Conservation (phyloP, 2,888 invertebrate species). For the Agonum fuliginosum region DNA sequence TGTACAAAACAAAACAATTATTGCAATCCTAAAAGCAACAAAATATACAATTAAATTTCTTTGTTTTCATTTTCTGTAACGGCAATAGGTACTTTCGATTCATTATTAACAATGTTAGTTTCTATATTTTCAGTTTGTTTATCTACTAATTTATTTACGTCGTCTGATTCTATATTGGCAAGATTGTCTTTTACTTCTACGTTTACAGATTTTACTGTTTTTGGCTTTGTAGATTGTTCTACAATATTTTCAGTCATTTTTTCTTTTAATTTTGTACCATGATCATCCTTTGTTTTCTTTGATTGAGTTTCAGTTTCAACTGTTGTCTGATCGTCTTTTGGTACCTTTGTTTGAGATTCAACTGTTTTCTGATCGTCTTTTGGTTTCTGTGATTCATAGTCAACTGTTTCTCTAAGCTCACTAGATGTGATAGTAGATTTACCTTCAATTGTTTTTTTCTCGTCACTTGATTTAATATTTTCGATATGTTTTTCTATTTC, state of each 20-base stretch:
- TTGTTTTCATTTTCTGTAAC: slow-evolving; percentile 30
- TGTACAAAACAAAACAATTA: not conserved
- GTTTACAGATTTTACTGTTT: slow-evolving; percentile 41
- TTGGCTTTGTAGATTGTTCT: slow-evolving; percentile 58
- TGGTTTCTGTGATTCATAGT: not conserved
- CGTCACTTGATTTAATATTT: not conserved
- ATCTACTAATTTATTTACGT: slow-evolving; percentile 48
- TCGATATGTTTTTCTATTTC: slow-evolving; percentile 17
- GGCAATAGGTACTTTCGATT: not conserved
- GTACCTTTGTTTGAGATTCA: not conserved
- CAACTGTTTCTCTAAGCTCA: slow-evolving; percentile 26
- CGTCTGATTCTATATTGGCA: slow-evolving; percentile 34
- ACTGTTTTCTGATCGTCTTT: not conserved
- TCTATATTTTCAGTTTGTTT: slow-evolving; percentile 34
- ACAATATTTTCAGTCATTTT: not conserved
- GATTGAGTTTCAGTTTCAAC: slow-evolving; percentile 3
- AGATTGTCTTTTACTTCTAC: slow-evolving; percentile 1
- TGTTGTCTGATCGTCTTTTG: not conserved
- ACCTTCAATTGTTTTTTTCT: slow-evolving; percentile 36
- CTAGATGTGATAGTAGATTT: no score
- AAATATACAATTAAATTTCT: slow-evolving; percentile 22
- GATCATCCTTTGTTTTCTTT: not conserved
- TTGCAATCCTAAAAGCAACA: not conserved
- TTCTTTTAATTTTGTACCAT: no score
- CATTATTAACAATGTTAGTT: slow-evolving; percentile 5